Evolutionary conservation across 2,888 invertebrate species (phyloP).

Genomic region (Theretra japonica): DNA sequence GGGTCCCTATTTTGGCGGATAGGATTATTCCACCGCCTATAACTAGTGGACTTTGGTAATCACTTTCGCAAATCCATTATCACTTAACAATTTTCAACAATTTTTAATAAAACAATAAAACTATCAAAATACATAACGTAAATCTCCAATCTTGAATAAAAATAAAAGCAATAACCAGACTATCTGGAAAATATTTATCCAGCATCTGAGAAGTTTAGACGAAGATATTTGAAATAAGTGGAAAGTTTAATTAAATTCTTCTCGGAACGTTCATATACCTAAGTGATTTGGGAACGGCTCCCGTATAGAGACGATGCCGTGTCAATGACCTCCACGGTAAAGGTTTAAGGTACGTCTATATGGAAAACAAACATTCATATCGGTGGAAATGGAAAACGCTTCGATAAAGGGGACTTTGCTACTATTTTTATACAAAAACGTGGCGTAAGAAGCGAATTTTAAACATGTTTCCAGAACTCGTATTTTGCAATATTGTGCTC

Average conservation of each 20-base stretch:
- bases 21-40: no score
- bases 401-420: not conserved
- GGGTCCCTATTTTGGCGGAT: no score
- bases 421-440: not conserved
- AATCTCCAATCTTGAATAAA: no score
- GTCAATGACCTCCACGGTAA: constrained; percentile 5
- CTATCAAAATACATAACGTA: no score
- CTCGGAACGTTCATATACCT: not conserved
- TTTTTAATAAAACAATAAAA: no score
- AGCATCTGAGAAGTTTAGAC: not conserved
- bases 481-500: no score
- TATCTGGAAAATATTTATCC: not conserved
- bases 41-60: no score
- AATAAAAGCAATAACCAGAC: no score
- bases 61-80: no score
- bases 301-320: not conserved
- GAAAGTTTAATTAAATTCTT: constrained; percentile 23
- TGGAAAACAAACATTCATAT: not conserved
- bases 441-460: not conserved
- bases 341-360: not conserved
- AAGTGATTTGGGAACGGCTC: constrained; percentile 2
- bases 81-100: no score
- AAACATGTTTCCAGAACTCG: no score
- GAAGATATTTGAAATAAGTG: not conserved
- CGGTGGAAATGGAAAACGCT: not conserved